Percentiles rank a stretch among this genome's conserved stretches.
phyloP scores from a whole-genome alignment of 92 coral and sea anemone genomes.

The Ricordea florida region DNA sequence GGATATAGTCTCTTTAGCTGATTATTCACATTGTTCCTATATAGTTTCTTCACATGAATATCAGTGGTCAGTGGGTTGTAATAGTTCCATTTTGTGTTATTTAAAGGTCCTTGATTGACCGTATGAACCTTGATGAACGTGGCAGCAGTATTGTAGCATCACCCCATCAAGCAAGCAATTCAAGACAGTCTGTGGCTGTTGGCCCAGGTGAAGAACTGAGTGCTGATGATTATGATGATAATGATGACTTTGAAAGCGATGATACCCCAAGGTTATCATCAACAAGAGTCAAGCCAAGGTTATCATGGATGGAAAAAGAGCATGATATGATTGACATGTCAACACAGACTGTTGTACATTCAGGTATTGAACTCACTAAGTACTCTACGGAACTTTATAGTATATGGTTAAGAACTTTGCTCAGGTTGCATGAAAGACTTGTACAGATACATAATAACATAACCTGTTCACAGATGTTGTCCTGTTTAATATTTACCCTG shows the following conservation, averaged over 20 bases:
- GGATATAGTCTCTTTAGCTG: too few relatives aligned
- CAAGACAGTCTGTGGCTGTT: slow-evolving; percentile 49
- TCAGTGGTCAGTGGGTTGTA: too few relatives aligned
- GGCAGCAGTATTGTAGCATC: slow-evolving; percentile 69
- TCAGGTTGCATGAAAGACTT: too few relatives aligned
- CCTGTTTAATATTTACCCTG: too few relatives aligned
- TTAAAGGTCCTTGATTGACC: slow-evolving; percentile 68
- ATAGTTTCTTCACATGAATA: background rate
- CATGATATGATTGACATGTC: slow-evolving; percentile 83
- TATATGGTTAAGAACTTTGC: too few relatives aligned
- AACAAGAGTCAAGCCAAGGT: slow-evolving; percentile 31
- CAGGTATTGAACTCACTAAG: slow-evolving; percentile 47
- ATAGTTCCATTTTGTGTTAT: background rate
- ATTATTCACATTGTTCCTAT: too few relatives aligned
- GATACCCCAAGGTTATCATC: slow-evolving; percentile 55
- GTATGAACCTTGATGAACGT: slow-evolving; percentile 86
- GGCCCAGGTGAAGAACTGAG: slow-evolving; percentile 49
- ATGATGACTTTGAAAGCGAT: slow-evolving; percentile 74
- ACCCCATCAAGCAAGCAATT: slow-evolving; percentile 30
- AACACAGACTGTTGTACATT: slow-evolving; percentile 91
- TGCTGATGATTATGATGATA: slow-evolving; percentile 40
- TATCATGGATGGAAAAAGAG: slow-evolving; percentile 63
- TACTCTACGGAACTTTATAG: too few relatives aligned
- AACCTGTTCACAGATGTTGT: too few relatives aligned
- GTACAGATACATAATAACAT: too few relatives aligned